Evolutionary conservation across 2,113 vertebrate species (phyloP).

Genomic region (Nansenia antarctica): DNA sequence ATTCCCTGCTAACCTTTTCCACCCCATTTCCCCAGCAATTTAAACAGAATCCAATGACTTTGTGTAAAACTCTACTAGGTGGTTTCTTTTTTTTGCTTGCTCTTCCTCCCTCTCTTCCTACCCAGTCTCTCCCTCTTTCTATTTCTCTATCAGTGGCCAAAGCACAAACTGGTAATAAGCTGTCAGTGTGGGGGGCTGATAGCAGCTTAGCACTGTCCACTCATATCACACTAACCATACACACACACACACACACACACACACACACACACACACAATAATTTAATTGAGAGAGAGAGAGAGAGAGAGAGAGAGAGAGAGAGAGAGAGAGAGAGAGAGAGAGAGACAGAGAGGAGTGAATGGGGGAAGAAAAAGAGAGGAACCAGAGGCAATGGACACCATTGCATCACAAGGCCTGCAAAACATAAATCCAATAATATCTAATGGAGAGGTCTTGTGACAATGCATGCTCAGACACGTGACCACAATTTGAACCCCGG

Average conservation of each 20-base stretch:
- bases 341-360: too few species aligned
- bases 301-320: too few species aligned
- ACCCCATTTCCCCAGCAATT: neutral
- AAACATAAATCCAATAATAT: too few species aligned
- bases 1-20: neutral
- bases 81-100: neutral
- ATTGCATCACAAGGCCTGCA: too few species aligned
- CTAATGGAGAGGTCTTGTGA: too few species aligned
- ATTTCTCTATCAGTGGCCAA: conserved; percentile 15
- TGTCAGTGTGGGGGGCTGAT: conserved; percentile 77
- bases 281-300: too few species aligned
- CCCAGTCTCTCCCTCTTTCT: neutral
- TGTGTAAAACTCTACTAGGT: neutral
- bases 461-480: too few species aligned
- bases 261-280: neutral
- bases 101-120: neutral
- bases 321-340: too few species aligned
- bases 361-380: too few species aligned
- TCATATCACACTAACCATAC: conserved; percentile 83
- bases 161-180: conserved; percentile 83
- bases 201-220: conserved; percentile 79
- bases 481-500: too few species aligned
- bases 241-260: conserved; percentile 37
- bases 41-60: neutral
- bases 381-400: too few species aligned